These are phyloP conservation scores for Teleogryllus oceanicus DNA, from an alignment of 2,888 invertebrate genomes.

Conservation along the genomic window DNA sequence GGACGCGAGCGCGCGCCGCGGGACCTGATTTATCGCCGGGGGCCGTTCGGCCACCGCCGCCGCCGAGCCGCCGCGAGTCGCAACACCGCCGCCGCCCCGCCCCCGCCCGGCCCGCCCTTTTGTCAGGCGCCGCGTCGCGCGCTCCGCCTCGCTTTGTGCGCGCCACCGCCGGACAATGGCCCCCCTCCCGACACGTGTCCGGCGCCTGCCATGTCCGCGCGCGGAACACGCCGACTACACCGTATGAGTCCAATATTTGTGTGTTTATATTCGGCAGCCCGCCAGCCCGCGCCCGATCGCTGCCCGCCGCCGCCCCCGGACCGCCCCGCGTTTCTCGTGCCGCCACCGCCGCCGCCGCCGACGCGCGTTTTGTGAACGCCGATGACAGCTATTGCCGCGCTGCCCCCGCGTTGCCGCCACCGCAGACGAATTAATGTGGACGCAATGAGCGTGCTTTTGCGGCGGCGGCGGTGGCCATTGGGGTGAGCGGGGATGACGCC, in stretches of 20 bases:
- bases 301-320: not conserved
- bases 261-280: conserved; percentile 9
- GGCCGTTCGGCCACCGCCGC: not conserved
- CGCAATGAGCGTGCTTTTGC: not conserved
- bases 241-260: conserved; percentile 18
- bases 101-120: not conserved
- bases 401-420: not conserved
- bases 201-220: not conserved
- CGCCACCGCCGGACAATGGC: not conserved
- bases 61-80: not conserved
- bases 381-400: not conserved
- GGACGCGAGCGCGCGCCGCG: not conserved
- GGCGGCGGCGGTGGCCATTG: not conserved
- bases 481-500: not conserved
- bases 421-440: not conserved
- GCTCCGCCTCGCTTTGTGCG: not conserved
- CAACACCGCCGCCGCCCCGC: not conserved
- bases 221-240: not conserved
- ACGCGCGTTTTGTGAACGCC: not conserved
- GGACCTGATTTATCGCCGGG: not conserved
- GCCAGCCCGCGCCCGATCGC: conserved; percentile 19
- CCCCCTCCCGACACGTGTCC: conserved; percentile 7
- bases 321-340: not conserved
- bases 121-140: not conserved
- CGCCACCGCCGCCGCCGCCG: not conserved